Percentiles rank a stretch among this genome's conserved stretches.
These are phyloP conservation scores for Piaya cayana DNA, from an alignment of 2,113 vertebrate species.

Conservation along the genomic window DNA sequence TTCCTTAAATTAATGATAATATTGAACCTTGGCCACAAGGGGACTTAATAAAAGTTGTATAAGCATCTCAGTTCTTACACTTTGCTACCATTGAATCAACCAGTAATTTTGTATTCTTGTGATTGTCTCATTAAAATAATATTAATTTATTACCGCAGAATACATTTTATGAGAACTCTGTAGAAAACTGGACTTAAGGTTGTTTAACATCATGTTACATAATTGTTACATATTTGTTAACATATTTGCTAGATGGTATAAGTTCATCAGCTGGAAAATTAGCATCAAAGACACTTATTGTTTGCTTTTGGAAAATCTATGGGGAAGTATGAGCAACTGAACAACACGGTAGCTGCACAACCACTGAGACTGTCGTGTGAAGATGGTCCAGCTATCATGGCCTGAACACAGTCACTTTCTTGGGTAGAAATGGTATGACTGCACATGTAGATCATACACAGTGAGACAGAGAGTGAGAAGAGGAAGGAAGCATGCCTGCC, in stretches of 20 bases:
- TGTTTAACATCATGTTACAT: not conserved
- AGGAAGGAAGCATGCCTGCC: not conserved
- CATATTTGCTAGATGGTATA: not conserved
- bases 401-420: not conserved
- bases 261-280: not conserved
- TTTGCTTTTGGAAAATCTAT: not conserved
- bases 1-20: not conserved
- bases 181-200: not conserved
- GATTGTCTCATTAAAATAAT: not conserved
- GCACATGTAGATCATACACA: not conserved
- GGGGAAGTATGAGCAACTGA: not conserved
- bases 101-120: not conserved
- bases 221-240: too few relatives aligned
- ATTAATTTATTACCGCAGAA: not conserved
- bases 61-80: not conserved
- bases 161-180: not conserved
- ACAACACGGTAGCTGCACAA: rapidly evolving
- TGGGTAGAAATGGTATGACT: not conserved
- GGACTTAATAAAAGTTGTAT: not conserved
- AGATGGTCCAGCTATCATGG: not conserved
- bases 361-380: not conserved
- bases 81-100: not conserved
- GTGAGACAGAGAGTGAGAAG: not conserved
- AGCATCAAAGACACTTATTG: not conserved
- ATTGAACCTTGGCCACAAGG: not conserved